Evolutionary conservation across 2,797 vertebrate species (phyloP), one percentile per base, ranked within the genome.

Genomic region (Chelonia mydas): DNA sequence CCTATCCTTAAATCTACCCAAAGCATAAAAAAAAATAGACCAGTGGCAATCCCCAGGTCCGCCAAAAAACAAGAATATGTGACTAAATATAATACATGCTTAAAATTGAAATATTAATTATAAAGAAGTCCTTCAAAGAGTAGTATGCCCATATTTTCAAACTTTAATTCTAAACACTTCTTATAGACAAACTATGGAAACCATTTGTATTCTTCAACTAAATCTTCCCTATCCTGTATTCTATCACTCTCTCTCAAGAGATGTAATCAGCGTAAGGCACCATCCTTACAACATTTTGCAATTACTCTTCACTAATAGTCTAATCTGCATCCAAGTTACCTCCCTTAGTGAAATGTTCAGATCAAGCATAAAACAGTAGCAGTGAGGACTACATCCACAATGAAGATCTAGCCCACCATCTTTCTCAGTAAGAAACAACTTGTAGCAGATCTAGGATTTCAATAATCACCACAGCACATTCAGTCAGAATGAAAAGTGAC

Each of bases 191-290:
- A 7, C 1, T 82, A 47, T 83, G 77, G 12, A 61, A 93, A 88
- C 53, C 11, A 41, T 11, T 28, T 6, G 0, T 17, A 84, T 94
- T 41, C n/a, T 37, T 94, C 77, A 0, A 93, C 25, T 0, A 2
- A 68, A 9, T 41, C 33, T 93, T 72, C 74, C 12, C n/a, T 25
- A 41, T 23, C 11, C 19, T 37, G 10, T 41, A 68, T 37, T 68
- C 3, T 21, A 91, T 77, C 8, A 10, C 27, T 77, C n/a, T 41
- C 21, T 81, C 47, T 41, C n/a, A 37, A 37, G 19, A 68, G 31
- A 89, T 53, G 1, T n/a, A 83, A 49, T 2, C 87, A 11, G 23
- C n/a, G 13, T 82, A 59, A 87, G 37, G 9, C 91, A 10, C 4
- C 61, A 11, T 33, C 47, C 41, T 92, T 81, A 12, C 25, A 28